Evolutionary conservation across 2,113 vertebrate species (phyloP).

Genomic region (Strigops habroptila): DNA sequence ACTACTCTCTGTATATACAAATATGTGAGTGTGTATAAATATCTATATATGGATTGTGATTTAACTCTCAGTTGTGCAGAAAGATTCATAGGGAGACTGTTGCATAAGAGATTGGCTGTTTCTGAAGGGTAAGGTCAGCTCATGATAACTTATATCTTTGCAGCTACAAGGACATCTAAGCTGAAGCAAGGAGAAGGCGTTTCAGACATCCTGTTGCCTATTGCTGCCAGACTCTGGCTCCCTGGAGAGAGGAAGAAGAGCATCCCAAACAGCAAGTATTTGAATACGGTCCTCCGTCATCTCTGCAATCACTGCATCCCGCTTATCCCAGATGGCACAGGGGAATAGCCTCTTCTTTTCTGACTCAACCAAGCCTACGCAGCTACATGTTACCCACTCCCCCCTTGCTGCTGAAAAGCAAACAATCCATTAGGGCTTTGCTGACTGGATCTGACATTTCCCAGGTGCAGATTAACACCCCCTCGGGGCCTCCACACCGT

Average conservation of each 20-base stretch:
- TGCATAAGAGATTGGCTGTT: background rate
- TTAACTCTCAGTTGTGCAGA: background rate
- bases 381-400: background rate
- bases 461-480: slow-evolving; percentile 59
- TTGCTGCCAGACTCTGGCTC: slow-evolving; percentile 1
- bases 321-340: background rate
- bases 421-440: background rate
- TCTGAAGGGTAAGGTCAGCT: background rate
- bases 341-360: background rate
- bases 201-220: background rate
- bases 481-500: background rate
- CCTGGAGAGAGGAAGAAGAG: background rate
- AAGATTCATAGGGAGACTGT: background rate
- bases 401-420: background rate
- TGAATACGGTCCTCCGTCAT: background rate
- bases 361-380: background rate
- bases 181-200: background rate
- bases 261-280: background rate
- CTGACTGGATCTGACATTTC: slow-evolving; percentile 57
- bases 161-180: background rate
- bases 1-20: background rate
- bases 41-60: background rate
- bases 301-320: background rate
- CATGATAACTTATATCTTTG: background rate
- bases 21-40: background rate